Base-by-base conservation (phyloP, 2,888 invertebrate genomes). In the Colletes collaris region DNA sequence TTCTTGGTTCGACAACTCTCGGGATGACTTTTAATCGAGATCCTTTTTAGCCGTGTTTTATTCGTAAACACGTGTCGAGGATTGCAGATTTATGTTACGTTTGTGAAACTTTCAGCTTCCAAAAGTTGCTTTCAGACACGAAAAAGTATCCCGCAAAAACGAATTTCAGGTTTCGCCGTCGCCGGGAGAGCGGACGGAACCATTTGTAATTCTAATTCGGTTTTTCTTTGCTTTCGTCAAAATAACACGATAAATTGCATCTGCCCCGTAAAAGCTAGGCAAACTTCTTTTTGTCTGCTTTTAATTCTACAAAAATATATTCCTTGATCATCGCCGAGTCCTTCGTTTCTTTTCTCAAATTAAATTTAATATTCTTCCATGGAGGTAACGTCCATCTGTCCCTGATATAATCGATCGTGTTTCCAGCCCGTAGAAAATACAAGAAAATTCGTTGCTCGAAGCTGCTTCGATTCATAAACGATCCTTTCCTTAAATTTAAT, bases 141-240 rank as follows among this genome's bases (percentile, higher is more conserved):
- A 81, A 72, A 71, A 64, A 73, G 56, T 65, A 63, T 10, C 58
- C 65, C 35, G 52, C 56, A 71, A 35, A 55, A 78, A 50, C 72
- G 63, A 62, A 71, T 80, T 63, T 63, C 16, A 46, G 64, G 60
- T 52, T 52, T 59, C 67, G 55, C 44, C 35, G n/a, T 37, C 3
- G 53, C 56, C 60, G 37, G 69, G 16, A 56, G 50, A 59, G 55
- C 40, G 11, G 52, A 60, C 16, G 27, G 27, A 46, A 5, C n/a
- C 37, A 73, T 55, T 83, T 79, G 76, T 53, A 71, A 83, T 70
- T 73, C 76, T 70, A 82, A 82, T 83, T 58, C 46, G n/a, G 27
- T 76, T 76, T 75, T 71, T 76, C 58, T 50, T 44, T 13, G 11
- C 19, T 46, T 52, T 64, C 52, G 60, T 8, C 27, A 44, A 60